Base-by-base conservation (phyloP, 2,797 vertebrate species). In the Acipenser ruthenus region DNA sequence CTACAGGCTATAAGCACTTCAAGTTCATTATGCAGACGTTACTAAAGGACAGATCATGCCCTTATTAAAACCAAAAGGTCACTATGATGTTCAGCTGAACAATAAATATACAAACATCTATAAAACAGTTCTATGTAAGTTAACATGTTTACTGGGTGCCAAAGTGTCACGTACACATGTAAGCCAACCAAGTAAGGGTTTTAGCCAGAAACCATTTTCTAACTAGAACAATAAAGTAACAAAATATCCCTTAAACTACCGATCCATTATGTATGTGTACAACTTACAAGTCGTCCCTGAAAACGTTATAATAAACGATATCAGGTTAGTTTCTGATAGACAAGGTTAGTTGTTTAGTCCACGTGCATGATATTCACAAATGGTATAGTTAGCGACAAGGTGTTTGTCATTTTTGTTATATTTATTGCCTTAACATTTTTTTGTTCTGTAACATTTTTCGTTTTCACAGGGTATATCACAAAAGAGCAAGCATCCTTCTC, bases 71-170 rank as follows among this genome's bases (percentile, higher is more conserved):
- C 77, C 66, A 84, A 83, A 88, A 91, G 85, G 74, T 87, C 82
- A 88, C 87, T 90, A 89, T 86, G 86, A 74, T 73, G 80, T 87
- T 86, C 91, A 87, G 90, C 91, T 89, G 92, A 93, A 93, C 92
- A 96, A 97, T 98, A 97, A 98, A 96, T 98, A 95, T 92, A 94
- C 93, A 93, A 89, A 91, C 87, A 88, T 86, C 85, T 88, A 90
- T 87, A 88, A 86, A 88, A 89, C 80, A 83, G 75, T 67, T 65
- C 78, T 87, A 74, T 75, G 77, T 86, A 89, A 86, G 79, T 82
- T 72, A 84, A 82, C 85, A 84, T 87, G 86, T 87, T 82, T 85
- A 87, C 56, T 76, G 77, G 77, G 78, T 80, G 79, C 82, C 84
- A 82, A 7, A 85, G 73, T 71, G 37, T 37, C 37, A 37, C 37